Conservation (phyloP, 2,888 invertebrate species). For the Branchellion lobata region DNA sequence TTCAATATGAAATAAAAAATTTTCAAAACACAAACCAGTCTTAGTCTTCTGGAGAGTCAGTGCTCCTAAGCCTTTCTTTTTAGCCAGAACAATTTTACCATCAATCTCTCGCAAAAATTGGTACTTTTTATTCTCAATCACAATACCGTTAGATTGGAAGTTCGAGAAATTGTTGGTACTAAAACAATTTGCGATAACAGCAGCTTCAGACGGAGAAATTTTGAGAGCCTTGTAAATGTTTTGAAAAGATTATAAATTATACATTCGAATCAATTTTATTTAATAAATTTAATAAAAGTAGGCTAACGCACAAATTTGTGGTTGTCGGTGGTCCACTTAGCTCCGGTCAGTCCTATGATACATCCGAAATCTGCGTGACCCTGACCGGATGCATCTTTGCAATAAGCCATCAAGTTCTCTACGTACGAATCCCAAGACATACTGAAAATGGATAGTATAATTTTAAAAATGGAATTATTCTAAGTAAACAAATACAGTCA, state of each 20-base stretch:
- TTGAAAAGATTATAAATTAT: no score
- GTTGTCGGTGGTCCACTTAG: conserved; percentile 51
- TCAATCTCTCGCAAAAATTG: conserved; percentile 54
- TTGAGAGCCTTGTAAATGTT: conserved; percentile 46
- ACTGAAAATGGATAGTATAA: background rate
- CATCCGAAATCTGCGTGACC: conserved; percentile 52
- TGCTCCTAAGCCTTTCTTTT: conserved; percentile 53
- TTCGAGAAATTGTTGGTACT: conserved; percentile 51
- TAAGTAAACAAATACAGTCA: background rate
- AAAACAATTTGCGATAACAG: conserved; percentile 51
- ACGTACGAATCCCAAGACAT: conserved; percentile 55
- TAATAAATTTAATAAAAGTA: background rate
- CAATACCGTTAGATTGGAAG: conserved; percentile 51
- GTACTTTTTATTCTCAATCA: conserved; percentile 52
- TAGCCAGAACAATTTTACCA: conserved; percentile 51
- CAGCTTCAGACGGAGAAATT: conserved; percentile 48
- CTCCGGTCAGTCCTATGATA: conserved; percentile 54
- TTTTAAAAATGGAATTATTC: background rate
- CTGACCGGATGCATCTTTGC: conserved; percentile 50
- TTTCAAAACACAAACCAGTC: no score
- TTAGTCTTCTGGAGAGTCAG: conserved; percentile 53
- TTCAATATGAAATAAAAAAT: no score
- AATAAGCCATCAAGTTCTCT: conserved; percentile 53
- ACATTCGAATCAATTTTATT: background rate
- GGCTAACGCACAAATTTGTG: conserved; percentile 38